Conservation (phyloP, 2,797 vertebrate genomes). For the Smutsia temminckii region DNA sequence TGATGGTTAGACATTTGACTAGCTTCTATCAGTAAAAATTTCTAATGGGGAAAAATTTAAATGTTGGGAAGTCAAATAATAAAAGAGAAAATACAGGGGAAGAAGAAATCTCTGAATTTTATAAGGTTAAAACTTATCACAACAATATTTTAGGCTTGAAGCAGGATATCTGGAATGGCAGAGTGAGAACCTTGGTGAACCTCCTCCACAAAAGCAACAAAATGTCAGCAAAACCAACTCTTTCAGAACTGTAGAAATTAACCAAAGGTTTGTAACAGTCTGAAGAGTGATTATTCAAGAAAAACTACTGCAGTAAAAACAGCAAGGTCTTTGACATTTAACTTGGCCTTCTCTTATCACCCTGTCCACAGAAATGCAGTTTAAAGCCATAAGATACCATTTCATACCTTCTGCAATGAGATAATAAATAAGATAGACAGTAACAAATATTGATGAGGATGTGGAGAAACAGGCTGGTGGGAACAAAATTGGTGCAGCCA, state of each 20-base stretch:
- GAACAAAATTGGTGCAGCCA: neutral
- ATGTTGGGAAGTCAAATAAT: conserved; percentile 12
- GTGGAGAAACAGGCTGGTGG: neutral
- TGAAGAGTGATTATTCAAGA: neutral
- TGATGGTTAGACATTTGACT: neutral
- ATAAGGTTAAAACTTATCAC: neutral
- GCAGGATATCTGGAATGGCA: neutral
- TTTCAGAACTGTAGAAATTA: conserved; percentile 2
- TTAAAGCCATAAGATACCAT: conserved; percentile 30
- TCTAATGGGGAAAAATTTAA: neutral
- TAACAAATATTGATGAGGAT: neutral
- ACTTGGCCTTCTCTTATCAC: neutral
- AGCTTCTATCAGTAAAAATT: conserved; percentile 7
- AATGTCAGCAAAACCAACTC: neutral
- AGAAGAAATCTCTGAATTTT: neutral
- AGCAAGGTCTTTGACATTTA: neutral
- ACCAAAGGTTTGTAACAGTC: neutral
- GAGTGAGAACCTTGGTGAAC: neutral
- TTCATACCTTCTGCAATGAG: neutral
- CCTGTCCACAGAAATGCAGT: neutral
- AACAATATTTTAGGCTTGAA: neutral
- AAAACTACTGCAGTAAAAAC: conserved; percentile 21
- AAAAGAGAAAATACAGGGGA: neutral
- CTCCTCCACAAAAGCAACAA: neutral
- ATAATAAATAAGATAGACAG: neutral